phyloP scores from a whole-genome alignment of 2,888 invertebrate genomes.

The Troides helena region DNA sequence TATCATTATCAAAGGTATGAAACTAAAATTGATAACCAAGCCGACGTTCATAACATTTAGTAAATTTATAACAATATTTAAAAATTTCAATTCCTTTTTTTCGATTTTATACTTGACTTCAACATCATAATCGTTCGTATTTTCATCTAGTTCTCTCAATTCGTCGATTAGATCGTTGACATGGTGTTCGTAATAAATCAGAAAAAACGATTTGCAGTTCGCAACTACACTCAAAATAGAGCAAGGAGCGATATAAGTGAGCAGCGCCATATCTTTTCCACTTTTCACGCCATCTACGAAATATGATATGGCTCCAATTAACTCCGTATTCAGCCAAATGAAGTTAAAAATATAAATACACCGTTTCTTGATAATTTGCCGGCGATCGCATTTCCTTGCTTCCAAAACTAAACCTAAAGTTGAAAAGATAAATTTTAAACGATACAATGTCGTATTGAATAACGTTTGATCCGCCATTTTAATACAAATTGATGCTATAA shows the following conservation, averaged over 20 bases:
- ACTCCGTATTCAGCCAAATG: constrained; percentile 39
- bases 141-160: constrained; percentile 39
- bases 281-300: constrained; percentile 36
- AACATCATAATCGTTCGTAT: constrained; percentile 32
- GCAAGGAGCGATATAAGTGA: constrained; percentile 46
- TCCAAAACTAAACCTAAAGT: constrained; percentile 21
- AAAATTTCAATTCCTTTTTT: constrained; percentile 35
- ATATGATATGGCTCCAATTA: constrained; percentile 35
- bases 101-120: constrained; percentile 33
- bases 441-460: constrained; percentile 6
- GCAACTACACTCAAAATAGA: constrained; percentile 38
- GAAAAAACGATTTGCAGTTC: constrained; percentile 39
- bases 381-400: not conserved
- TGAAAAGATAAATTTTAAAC: constrained; percentile 16
- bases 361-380: constrained; percentile 35
- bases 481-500: not conserved
- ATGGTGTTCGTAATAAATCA: constrained; percentile 36
- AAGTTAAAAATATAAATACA: constrained; percentile 41
- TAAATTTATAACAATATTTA: constrained; percentile 31
- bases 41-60: constrained; percentile 36
- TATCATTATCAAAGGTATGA: constrained; percentile 45
- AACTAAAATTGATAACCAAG: constrained; percentile 45
- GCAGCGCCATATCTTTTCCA: constrained; percentile 42
- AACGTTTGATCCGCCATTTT: constrained; percentile 14
- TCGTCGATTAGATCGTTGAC: constrained; percentile 36